These are phyloP conservation scores for Gracilinanus agilis DNA, from an alignment of 2,113 vertebrate species.

Conservation along the genomic window DNA sequence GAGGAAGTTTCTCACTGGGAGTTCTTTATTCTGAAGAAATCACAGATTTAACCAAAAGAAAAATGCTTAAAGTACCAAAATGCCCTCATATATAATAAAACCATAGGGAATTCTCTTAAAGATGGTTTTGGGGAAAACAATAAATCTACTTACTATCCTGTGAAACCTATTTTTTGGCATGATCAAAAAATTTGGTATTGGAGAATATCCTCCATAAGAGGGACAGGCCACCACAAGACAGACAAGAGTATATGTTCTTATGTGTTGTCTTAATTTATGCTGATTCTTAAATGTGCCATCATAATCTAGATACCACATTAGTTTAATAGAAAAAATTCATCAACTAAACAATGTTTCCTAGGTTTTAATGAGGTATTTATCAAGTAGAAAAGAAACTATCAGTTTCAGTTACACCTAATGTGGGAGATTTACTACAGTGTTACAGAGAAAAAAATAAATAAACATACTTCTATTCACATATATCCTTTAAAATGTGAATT, in stretches of 20 bases:
- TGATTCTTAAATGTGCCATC: constrained; percentile 84
- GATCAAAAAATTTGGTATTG: constrained; percentile 86
- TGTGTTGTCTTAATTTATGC: constrained; percentile 83
- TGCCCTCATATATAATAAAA: not conserved
- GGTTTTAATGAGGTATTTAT: not conserved
- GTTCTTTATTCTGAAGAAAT: not conserved
- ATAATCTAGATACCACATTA: constrained; percentile 65
- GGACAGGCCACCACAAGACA: constrained; percentile 85
- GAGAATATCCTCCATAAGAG: constrained; percentile 86
- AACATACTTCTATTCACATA: not conserved
- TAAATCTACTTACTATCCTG: constrained; percentile 6
- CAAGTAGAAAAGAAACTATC: not conserved
- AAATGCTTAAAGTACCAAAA: not conserved
- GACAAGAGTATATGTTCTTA: constrained; percentile 83
- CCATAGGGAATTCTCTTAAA: not conserved
- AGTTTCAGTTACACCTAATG: fast-evolving
- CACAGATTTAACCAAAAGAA: not conserved
- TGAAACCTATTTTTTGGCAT: constrained; percentile 83
- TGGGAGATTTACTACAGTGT: not conserved
- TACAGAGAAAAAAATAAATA: not conserved
- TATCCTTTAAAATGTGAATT: not conserved
- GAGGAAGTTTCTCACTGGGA: not conserved
- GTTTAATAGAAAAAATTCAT: not conserved
- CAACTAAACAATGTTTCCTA: not conserved
- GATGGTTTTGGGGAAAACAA: not conserved